Evolutionary conservation across 2,113 vertebrate genomes (phyloP).

Genomic region (Psephotus haematonotus): DNA sequence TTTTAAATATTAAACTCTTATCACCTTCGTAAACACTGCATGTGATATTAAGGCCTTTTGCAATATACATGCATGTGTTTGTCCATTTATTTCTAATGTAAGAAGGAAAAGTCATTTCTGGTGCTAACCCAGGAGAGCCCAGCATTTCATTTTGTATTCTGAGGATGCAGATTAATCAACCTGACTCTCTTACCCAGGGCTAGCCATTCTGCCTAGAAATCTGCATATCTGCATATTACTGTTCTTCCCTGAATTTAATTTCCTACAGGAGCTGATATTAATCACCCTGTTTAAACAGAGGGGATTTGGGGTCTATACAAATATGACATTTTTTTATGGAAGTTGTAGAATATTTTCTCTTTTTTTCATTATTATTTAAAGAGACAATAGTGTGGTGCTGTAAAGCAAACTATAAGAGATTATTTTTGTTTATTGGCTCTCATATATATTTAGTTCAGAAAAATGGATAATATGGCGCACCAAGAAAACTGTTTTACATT

Average conservation of each 20-base stretch:
- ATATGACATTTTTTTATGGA: slow-evolving; percentile 78
- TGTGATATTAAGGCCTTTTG: slow-evolving; percentile 37
- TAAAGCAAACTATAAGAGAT: slow-evolving; percentile 17
- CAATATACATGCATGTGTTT: slow-evolving; percentile 54
- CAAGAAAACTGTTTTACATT: neutral
- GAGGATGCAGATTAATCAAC: slow-evolving; percentile 91
- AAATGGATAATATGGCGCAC: neutral
- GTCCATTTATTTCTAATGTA: slow-evolving; percentile 63
- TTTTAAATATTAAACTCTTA: slow-evolving; percentile 51
- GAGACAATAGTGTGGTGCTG: slow-evolving; percentile 59
- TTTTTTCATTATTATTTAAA: slow-evolving; percentile 71
- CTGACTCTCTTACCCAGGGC: slow-evolving; percentile 81
- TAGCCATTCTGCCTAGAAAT: slow-evolving; percentile 86
- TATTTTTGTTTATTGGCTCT: slow-evolving; percentile 57
- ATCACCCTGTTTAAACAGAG: slow-evolving; percentile 91
- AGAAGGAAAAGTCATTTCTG: slow-evolving; percentile 80
- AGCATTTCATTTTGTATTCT: slow-evolving; percentile 89
- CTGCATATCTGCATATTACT: slow-evolving; percentile 95
- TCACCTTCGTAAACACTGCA: slow-evolving; percentile 13
- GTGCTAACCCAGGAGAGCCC: slow-evolving; percentile 78
- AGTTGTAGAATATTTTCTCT: slow-evolving; percentile 65
- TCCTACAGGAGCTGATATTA: slow-evolving; percentile 96
- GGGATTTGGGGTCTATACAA: slow-evolving; percentile 85
- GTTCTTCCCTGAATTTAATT: slow-evolving; percentile 92
- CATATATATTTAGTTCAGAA: slow-evolving; percentile 35